These are phyloP conservation scores for Nesidiocoris tenuis DNA, from an alignment of 2,888 invertebrate genomes.

Conservation along the genomic window DNA sequence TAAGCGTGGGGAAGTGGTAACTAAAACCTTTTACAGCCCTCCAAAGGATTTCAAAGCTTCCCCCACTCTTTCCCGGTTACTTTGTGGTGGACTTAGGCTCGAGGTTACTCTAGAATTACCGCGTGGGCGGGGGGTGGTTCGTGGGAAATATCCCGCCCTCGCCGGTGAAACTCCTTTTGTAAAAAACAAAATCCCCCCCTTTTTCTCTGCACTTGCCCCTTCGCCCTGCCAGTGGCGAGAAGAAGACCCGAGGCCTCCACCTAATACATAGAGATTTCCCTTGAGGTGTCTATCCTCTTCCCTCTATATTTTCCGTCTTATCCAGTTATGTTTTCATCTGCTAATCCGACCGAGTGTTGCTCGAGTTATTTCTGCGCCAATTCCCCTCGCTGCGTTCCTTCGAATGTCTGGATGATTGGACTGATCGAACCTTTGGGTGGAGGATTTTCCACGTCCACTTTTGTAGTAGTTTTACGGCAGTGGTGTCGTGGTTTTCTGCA, in stretches of 20 bases:
- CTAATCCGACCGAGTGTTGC: slow-evolving; percentile 21
- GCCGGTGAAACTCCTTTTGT: background rate
- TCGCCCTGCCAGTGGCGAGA: background rate
- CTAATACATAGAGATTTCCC: slow-evolving; percentile 38
- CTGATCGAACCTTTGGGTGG: background rate
- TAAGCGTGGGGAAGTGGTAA: slow-evolving; percentile 1
- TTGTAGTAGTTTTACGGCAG: too few species aligned
- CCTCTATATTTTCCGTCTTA: slow-evolving; percentile 13
- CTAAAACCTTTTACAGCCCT: slow-evolving; percentile 28
- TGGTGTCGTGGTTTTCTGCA: too few species aligned
- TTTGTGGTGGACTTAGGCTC: slow-evolving; percentile 22
- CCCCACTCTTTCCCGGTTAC: slow-evolving; percentile 15
- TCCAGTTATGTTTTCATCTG: slow-evolving; percentile 37
- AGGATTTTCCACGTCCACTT: too few species aligned
- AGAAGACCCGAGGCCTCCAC: background rate
- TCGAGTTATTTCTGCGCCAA: slow-evolving; percentile 21
- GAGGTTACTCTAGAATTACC: slow-evolving; percentile 25
- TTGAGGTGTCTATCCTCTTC: slow-evolving; percentile 18
- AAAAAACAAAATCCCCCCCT: background rate
- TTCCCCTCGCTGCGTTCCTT: slow-evolving; percentile 1
- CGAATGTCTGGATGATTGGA: background rate
- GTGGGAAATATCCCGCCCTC: background rate
- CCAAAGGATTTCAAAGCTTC: slow-evolving; percentile 24
- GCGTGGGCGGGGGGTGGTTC: background rate
- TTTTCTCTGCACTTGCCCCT: slow-evolving; percentile 13